Evolutionary conservation across 2,113 vertebrate species (phyloP), one percentile per base, ranked within the genome.

Genomic region (Channa maculata): DNA sequence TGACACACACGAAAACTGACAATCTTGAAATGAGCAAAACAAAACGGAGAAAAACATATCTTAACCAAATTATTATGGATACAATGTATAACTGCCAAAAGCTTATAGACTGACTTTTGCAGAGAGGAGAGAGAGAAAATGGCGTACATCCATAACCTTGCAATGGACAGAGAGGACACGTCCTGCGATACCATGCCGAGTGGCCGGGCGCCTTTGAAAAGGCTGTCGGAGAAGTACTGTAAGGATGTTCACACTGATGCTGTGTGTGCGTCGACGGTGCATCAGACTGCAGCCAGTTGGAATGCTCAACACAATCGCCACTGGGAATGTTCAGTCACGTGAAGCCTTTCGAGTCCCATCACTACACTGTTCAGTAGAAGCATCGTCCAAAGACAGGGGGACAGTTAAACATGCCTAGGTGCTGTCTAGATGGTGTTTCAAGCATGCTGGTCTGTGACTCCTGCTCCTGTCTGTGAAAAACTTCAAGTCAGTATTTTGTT

Each of bases 21-120:
- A 91, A 88, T 85, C 68, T 77, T 53, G 14, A 80, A 78, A 75
- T 62, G 39, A 71, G 80, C 48, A 72, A 62, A 78, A 74, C 12
- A 77, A 65, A 74, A 79, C 54, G 66, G 58, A 52, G 46, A 62
- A 41, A 50, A 78, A 63, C 33, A n/a, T 33, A 65, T 74, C 54
- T 75, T 69, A 68, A 86, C 49, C 69, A 79, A 86, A 89, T 81
- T 55, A 75, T 51, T 53, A 66, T 84, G 77, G 65, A 77, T 88
- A 86, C 71, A 89, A 78, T 82, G 75, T 82, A 85, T 82, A 88
- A 77, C 48, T 79, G 75, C 86, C 74, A 78, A 86, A 89, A 93
- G 91, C 91, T 88, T 89, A 88, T 91, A 57, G 53, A 79, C 83
- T 89, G 78, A 90, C 80, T 75, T 84, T 50, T 79, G 66, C 86